These are phyloP conservation scores for Celastrina argiolus DNA, from an alignment of 2,888 invertebrate genomes.

Conservation along the genomic window DNA sequence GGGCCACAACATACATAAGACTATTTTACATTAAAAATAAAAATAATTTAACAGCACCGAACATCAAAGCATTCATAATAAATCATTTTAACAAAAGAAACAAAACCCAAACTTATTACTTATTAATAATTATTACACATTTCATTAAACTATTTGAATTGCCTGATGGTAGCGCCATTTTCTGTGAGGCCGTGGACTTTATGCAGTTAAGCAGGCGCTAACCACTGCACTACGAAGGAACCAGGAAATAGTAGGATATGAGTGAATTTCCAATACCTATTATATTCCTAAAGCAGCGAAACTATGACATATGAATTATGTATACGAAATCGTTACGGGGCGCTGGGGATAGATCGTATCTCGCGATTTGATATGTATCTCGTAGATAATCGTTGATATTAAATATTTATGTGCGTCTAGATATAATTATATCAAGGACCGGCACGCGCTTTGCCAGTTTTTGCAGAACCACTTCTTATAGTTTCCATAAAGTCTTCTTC, in stretches of 20 bases:
- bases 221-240: too few relatives aligned
- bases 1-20: too few relatives aligned
- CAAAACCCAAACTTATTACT: too few relatives aligned
- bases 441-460: background rate
- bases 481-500: background rate
- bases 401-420: constrained; percentile 17
- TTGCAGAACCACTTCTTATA: background rate
- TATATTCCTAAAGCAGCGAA: constrained; percentile 13
- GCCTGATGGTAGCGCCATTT: too few relatives aligned
- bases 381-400: background rate
- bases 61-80: too few relatives aligned
- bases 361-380: constrained; percentile 14
- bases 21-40: too few relatives aligned
- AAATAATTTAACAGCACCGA: too few relatives aligned
- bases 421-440: constrained; percentile 6
- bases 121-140: too few relatives aligned
- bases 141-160: too few relatives aligned
- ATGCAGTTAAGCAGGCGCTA: too few relatives aligned
- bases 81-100: too few relatives aligned
- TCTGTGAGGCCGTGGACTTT: too few relatives aligned
- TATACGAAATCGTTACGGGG: constrained; percentile 13
- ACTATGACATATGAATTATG: constrained; percentile 14
- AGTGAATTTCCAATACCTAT: constrained; percentile 15
- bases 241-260: background rate
- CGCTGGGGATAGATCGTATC: constrained; percentile 13